Conservation (phyloP, 1,140 invertebrate species). For the Stratiolaelaps scimitus region DNA sequence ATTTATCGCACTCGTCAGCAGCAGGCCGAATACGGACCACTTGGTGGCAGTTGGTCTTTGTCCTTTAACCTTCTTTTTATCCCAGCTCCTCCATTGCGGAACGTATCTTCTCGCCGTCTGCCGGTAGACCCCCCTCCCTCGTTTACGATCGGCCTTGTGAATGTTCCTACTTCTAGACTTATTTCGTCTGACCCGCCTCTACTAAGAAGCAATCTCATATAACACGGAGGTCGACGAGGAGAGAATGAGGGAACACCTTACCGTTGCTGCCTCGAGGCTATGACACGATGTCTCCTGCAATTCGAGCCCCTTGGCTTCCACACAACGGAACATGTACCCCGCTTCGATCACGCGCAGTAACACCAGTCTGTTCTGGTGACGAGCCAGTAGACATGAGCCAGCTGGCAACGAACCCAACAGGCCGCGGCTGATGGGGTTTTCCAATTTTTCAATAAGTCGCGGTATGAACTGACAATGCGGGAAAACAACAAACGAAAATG, state of each 20-base stretch:
- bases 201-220: too few relatives aligned
- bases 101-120: too few relatives aligned
- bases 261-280: constrained; percentile 43
- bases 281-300: constrained; percentile 48
- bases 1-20: too few relatives aligned
- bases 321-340: constrained; percentile 41
- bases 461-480: constrained; percentile 27
- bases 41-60: too few relatives aligned
- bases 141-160: too few relatives aligned
- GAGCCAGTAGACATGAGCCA: constrained; percentile 43
- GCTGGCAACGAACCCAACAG: constrained; percentile 41
- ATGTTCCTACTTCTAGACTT: too few relatives aligned
- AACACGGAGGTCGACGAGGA: too few relatives aligned
- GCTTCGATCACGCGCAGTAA: constrained; percentile 43
- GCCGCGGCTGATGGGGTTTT: constrained; percentile 31
- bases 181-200: too few relatives aligned
- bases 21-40: too few relatives aligned
- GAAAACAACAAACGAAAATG: neutral
- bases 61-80: too few relatives aligned
- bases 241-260: neutral
- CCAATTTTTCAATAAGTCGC: constrained; percentile 13
- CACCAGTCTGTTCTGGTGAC: constrained; percentile 45
- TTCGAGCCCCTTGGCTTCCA: constrained; percentile 45
- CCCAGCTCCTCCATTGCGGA: too few relatives aligned
- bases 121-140: too few relatives aligned